Evolutionary conservation across 2,888 invertebrate genomes (phyloP).

Genomic region (Alcis repandata): DNA sequence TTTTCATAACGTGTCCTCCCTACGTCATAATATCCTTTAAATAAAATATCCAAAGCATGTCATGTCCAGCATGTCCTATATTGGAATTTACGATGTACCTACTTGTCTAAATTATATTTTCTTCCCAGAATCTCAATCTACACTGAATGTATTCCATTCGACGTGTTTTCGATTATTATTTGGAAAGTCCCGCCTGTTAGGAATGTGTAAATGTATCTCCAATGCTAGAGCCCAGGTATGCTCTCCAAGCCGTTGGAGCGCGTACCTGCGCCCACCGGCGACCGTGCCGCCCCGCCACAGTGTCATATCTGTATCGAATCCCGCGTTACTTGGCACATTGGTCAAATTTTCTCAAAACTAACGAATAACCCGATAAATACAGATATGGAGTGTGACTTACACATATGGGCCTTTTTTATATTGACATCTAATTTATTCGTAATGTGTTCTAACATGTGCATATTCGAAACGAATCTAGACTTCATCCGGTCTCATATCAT

Average conservation of each 20-base stretch:
- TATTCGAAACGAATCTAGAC: no score
- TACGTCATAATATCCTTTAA: no score
- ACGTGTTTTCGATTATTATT: background rate
- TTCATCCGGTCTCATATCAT: background rate
- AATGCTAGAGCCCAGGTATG: constrained; percentile 59
- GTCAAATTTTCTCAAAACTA: constrained; percentile 79
- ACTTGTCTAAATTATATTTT: constrained; percentile 35
- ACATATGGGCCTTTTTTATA: constrained; percentile 70
- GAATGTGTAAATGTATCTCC: constrained; percentile 15
- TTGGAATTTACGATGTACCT: background rate
- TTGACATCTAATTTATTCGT: background rate
- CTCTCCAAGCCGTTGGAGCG: constrained; percentile 64
- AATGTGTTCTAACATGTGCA: no score
- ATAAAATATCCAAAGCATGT: background rate
- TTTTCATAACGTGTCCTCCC: no score
- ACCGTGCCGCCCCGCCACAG: constrained; percentile 73
- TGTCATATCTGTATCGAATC: constrained; percentile 79
- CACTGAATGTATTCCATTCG: background rate
- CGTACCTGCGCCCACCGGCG: constrained; percentile 64
- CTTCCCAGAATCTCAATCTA: constrained; percentile 22
- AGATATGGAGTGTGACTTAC: constrained; percentile 80
- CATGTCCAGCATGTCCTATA: background rate
- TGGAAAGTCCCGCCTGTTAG: background rate
- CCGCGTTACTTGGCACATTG: constrained; percentile 69
- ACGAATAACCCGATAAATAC: constrained; percentile 66